Conservation (phyloP, 2,888 invertebrate genomes). For the Oscheius sp. region DNA sequence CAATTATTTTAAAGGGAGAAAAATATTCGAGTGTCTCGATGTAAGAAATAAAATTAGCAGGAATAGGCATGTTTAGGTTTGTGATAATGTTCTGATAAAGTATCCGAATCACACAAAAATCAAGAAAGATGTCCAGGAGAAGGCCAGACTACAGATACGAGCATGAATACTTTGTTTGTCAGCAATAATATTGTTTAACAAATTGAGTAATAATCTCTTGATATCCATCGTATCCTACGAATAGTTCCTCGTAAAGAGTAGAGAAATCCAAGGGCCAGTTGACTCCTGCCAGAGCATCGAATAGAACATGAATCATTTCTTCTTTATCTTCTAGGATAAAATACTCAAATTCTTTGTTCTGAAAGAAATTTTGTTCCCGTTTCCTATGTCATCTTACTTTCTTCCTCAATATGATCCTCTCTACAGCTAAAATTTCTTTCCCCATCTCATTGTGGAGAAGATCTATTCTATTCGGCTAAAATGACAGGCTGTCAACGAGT, state of each 20-base stretch:
- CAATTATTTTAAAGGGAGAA: slow-evolving; percentile 87
- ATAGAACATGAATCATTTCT: background rate
- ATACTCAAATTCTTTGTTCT: too few relatives aligned
- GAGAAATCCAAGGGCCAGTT: too few relatives aligned
- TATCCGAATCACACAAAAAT: slow-evolving; percentile 4
- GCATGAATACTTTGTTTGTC: background rate
- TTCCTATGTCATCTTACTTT: too few relatives aligned
- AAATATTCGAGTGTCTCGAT: slow-evolving; percentile 89
- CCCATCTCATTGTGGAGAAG: too few relatives aligned
- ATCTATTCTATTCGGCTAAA: too few relatives aligned
- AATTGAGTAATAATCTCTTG: background rate
- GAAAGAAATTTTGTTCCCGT: too few relatives aligned
- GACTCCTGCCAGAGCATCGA: too few relatives aligned
- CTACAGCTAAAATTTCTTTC: too few relatives aligned
- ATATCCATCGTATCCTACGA: background rate
- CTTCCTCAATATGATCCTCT: too few relatives aligned
- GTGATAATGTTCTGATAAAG: slow-evolving; percentile 9
- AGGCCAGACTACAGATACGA: slow-evolving; percentile 6
- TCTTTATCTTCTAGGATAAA: background rate
- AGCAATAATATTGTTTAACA: background rate
- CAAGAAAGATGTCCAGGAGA: slow-evolving; percentile 13
- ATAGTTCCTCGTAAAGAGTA: too few relatives aligned
- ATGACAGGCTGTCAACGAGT: too few relatives aligned
- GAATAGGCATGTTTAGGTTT: background rate
- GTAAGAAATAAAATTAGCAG: slow-evolving; percentile 16